Evolutionary conservation across 2,113 vertebrate species (phyloP).

Genomic region (Corythoichthys haematopterus): DNA sequence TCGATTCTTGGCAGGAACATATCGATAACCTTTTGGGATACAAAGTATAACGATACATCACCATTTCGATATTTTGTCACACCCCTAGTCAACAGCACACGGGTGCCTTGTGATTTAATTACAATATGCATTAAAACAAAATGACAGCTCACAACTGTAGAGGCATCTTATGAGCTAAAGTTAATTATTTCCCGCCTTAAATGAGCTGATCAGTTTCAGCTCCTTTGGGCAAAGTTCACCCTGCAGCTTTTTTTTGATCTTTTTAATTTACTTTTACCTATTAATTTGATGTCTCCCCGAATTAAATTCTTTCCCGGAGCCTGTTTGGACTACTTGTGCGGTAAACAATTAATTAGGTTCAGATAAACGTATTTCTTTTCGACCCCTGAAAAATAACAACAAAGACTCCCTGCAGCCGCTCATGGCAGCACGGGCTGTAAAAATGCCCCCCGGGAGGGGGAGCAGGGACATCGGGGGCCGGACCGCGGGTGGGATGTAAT

Average conservation of each 20-base stretch:
- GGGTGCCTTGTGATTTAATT: no score
- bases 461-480: conserved; percentile 34
- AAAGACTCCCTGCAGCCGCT: conserved; percentile 37
- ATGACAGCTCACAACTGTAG: not conserved
- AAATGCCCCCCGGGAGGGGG: not conserved
- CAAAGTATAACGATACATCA: no score
- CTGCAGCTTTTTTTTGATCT: conserved; percentile 9
- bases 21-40: no score
- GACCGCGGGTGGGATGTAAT: conserved; percentile 64
- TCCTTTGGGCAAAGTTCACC: conserved; percentile 6
- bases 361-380: conserved; percentile 52
- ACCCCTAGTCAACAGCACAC: no score
- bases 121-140: not conserved
- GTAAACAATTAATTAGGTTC: conserved; percentile 54
- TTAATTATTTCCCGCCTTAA: not conserved
- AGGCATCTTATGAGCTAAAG: not conserved
- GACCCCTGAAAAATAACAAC: conserved; percentile 42
- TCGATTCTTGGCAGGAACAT: no score
- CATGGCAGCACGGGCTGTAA: conserved; percentile 58
- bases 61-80: no score
- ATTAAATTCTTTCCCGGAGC: not conserved
- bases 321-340: conserved; percentile 33
- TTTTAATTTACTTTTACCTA: conserved; percentile 20
- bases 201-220: not conserved
- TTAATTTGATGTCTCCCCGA: conserved; percentile 20